Conservation (phyloP, 1,140 invertebrate species). For the Probaryconus sp. region DNA sequence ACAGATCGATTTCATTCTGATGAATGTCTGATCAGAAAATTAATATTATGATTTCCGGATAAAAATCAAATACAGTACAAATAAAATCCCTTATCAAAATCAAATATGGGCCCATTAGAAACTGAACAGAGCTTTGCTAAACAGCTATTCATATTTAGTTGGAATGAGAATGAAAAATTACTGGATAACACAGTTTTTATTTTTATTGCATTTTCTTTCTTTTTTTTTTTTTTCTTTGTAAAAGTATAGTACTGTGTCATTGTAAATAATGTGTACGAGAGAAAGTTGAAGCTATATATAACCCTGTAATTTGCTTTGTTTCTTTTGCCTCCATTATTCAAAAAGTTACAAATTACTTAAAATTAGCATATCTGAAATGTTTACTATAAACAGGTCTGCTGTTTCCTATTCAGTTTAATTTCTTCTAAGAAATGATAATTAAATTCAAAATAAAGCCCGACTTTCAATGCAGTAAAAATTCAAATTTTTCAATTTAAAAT, state of each 20-base stretch:
- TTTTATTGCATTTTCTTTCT: not conserved
- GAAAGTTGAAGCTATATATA: constrained; percentile 25
- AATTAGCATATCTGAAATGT: constrained; percentile 30
- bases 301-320: constrained; percentile 33
- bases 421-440: constrained; percentile 17
- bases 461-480: too few species aligned
- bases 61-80: too few species aligned
- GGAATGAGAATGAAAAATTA: too few species aligned
- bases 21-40: too few species aligned
- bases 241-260: constrained; percentile 22
- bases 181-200: not conserved
- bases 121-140: too few species aligned
- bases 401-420: constrained; percentile 17
- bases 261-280: constrained; percentile 44
- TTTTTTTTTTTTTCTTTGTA: not conserved
- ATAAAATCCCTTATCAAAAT: too few species aligned
- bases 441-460: not conserved
- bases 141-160: too few species aligned
- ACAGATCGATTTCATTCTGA: too few species aligned
- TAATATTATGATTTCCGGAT: too few species aligned
- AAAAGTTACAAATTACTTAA: constrained; percentile 17
- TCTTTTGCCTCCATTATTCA: constrained; percentile 41
- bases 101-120: too few species aligned
- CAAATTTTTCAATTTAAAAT: too few species aligned
- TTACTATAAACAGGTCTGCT: constrained; percentile 5